These are phyloP conservation scores for Caenorhabditis panamensis DNA, from an alignment of 2,888 invertebrate genomes.

Conservation along the genomic window DNA sequence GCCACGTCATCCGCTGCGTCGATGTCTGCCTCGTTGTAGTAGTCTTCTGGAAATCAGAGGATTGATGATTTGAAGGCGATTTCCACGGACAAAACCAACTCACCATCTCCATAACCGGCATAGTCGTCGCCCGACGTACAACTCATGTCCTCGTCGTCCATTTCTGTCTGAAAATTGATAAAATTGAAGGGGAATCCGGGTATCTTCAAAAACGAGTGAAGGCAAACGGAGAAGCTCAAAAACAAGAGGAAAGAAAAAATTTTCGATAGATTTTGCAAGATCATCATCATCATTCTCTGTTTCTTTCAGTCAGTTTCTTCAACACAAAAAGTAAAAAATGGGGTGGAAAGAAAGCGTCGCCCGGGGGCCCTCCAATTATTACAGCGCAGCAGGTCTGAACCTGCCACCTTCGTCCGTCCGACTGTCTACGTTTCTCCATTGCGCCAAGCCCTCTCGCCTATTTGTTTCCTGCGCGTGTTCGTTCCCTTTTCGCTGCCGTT, in stretches of 20 bases:
- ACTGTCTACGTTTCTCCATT: slow-evolving; percentile 9
- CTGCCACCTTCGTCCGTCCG: slow-evolving; percentile 10
- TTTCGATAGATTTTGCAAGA: too few relatives aligned
- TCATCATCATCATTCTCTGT: neutral
- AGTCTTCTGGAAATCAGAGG: slow-evolving; percentile 55
- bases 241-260: slow-evolving; percentile 4
- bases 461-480: slow-evolving; percentile 39
- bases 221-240: neutral
- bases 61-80: neutral
- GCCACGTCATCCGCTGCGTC: slow-evolving; percentile 62
- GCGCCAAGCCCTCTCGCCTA: slow-evolving; percentile 20
- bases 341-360: slow-evolving; percentile 29
- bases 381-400: slow-evolving; percentile 38
- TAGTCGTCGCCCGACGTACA: slow-evolving; percentile 65
- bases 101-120: slow-evolving; percentile 64
- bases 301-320: too few relatives aligned
- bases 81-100: slow-evolving; percentile 10
- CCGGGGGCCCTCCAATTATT: slow-evolving; percentile 51
- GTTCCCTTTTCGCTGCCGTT: neutral
- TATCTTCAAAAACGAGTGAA: neutral
- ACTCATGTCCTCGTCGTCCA: slow-evolving; percentile 68
- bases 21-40: slow-evolving; percentile 67
- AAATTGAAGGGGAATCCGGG: slow-evolving; percentile 1
- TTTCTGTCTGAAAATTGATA: slow-evolving; percentile 7
- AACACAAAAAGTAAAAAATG: slow-evolving; percentile 29